phyloP scores from a whole-genome alignment of 2,797 vertebrate species.

The Phataginus tetradactyla region DNA sequence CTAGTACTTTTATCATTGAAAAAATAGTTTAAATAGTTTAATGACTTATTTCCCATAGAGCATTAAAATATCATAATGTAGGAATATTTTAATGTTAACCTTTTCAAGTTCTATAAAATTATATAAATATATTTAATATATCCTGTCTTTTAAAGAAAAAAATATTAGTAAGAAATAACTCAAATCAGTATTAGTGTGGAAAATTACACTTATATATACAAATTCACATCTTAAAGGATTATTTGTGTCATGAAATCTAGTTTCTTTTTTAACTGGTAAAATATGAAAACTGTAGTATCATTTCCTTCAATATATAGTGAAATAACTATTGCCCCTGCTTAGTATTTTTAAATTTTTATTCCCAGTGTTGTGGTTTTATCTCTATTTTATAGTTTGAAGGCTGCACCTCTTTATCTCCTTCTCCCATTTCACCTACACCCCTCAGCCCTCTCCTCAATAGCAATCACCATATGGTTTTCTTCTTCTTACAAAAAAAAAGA shows the following conservation, averaged over 20 bases:
- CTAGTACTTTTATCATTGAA: background rate
- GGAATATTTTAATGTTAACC: constrained; percentile 13
- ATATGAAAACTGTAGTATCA: background rate
- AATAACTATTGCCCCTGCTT: background rate
- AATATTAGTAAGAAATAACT: background rate
- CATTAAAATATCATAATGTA: constrained; percentile 28
- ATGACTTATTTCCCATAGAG: background rate
- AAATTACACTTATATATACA: background rate
- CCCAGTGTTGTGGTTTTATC: too few relatives aligned
- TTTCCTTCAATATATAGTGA: background rate
- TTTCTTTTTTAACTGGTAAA: constrained; percentile 28
- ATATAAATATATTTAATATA: background rate
- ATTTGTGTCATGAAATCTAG: background rate
- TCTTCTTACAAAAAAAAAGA: background rate
- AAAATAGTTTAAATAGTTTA: background rate
- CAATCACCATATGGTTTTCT: background rate
- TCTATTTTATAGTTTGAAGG: too few relatives aligned
- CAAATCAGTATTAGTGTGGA: background rate
- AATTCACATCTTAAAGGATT: background rate
- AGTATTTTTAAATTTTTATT: background rate
- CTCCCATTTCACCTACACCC: too few relatives aligned
- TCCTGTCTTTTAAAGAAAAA: background rate
- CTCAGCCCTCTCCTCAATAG: too few relatives aligned
- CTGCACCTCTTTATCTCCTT: too few relatives aligned
- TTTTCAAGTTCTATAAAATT: constrained; percentile 34